Percentiles rank a stretch among this genome's conserved stretches.
phyloP scores from a whole-genome alignment of 2,113 vertebrate species.

The Echinops telfairi region DNA sequence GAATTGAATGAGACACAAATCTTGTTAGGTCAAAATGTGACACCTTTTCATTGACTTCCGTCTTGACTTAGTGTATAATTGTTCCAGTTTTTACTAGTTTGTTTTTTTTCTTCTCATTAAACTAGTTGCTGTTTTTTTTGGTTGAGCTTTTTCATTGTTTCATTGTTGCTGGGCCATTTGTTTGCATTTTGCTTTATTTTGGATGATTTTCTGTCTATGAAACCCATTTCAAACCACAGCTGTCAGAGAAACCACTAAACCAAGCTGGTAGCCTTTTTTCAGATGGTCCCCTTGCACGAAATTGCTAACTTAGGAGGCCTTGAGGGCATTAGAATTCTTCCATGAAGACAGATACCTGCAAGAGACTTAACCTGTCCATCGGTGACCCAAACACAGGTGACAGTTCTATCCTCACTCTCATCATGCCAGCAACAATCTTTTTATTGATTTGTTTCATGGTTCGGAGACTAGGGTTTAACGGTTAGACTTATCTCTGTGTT shows the following conservation, averaged over 20 bases:
- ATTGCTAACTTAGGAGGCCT: conserved; percentile 40
- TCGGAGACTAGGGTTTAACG: conserved; percentile 66
- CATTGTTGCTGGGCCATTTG: no score
- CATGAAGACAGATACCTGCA: conserved; percentile 35
- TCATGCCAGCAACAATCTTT: conserved; percentile 69
- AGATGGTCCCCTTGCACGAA: neutral
- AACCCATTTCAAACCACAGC: neutral
- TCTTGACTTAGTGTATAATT: no score
- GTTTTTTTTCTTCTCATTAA: no score
- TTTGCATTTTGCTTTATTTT: no score
- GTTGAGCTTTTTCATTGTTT: no score
- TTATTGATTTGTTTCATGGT: conserved; percentile 79
- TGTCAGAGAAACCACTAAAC: neutral
- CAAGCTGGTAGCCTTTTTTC: conserved; percentile 15
- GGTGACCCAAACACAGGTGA: conserved; percentile 36
- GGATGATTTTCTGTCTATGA: no score
- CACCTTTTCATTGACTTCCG: no score
- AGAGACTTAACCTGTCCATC: conserved; percentile 55
- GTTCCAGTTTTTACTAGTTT: no score
- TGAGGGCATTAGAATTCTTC: conserved; percentile 26
- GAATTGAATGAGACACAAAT: no score
- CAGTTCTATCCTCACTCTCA: conserved; percentile 67
- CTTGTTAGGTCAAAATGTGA: no score
- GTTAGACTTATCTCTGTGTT: conserved; percentile 69
- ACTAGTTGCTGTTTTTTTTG: no score